These are phyloP conservation scores for Phrixothrix hirtus DNA, from an alignment of 2,888 invertebrate species.

Conservation along the genomic window DNA sequence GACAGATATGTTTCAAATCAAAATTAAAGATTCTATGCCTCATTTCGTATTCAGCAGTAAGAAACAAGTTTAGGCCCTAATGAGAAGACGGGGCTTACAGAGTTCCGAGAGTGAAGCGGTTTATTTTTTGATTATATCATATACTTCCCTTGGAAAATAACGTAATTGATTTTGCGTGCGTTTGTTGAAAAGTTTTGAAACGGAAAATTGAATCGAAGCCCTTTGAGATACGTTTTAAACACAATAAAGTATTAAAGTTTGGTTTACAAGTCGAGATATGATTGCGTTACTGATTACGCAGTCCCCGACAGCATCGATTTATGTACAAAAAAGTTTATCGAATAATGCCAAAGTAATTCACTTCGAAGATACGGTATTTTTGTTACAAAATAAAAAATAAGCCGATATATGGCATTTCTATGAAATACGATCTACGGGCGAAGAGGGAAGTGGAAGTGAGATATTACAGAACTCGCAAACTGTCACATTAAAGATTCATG, in stretches of 20 bases:
- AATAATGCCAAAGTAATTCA: not conserved
- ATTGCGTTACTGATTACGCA: slow-evolving; percentile 22
- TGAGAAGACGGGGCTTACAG: slow-evolving; percentile 9
- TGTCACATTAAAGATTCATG: slow-evolving; percentile 33
- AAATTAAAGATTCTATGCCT: not conserved
- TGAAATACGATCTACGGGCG: slow-evolving; percentile 21
- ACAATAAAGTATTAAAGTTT: slow-evolving; percentile 34
- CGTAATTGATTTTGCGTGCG: slow-evolving; percentile 28
- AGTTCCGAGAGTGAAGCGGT: not conserved
- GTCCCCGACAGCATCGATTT: not conserved
- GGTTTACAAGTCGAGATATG: slow-evolving; percentile 21
- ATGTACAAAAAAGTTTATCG: not conserved
- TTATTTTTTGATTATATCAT: slow-evolving; percentile 22
- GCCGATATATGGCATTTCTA: slow-evolving; percentile 3
- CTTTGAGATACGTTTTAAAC: slow-evolving; percentile 32
- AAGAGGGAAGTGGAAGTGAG: slow-evolving; percentile 22
- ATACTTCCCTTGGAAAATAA: slow-evolving; percentile 17
- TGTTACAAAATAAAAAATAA: slow-evolving; percentile 5
- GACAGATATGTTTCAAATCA: no score
- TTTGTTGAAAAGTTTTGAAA: slow-evolving; percentile 30
- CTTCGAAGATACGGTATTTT: not conserved
- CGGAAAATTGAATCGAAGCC: slow-evolving; percentile 32
- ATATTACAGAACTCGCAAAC: slow-evolving; percentile 23
- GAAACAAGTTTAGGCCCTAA: slow-evolving; percentile 15
- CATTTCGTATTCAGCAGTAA: slow-evolving; percentile 7